Percentiles rank a stretch among this genome's conserved stretches.
Conservation (phyloP, 2,797 vertebrate species). For the Hippoglossus hippoglossus region DNA sequence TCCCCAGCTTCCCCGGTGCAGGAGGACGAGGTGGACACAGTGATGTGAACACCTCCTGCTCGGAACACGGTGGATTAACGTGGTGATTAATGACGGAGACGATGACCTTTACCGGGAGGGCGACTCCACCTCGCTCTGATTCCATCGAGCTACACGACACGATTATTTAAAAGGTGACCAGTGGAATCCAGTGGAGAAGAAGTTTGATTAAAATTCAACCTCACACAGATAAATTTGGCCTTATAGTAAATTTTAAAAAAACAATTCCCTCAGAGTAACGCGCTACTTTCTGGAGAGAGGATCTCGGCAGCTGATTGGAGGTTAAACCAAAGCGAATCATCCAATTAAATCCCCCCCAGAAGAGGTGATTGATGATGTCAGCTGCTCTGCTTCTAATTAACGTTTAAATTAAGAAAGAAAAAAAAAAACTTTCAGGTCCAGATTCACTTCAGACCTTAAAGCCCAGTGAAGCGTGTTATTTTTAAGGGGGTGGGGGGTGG, state of each 20-base stretch:
- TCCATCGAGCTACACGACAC: conserved; percentile 12
- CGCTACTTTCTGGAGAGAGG: neutral
- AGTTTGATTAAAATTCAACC: conserved; percentile 7
- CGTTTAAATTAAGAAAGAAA: conserved; percentile 72
- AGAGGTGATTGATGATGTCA: conserved; percentile 84
- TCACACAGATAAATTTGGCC: neutral
- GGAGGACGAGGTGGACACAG: conserved; percentile 21
- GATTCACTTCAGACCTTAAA: conserved; percentile 54
- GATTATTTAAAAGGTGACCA: neutral
- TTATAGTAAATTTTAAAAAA: neutral
- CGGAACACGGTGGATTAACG: conserved; percentile 44
- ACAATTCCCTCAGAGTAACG: too few relatives aligned
- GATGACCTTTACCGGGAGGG: conserved; percentile 53
- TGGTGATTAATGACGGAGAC: conserved; percentile 60
- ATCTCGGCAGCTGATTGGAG: conserved; percentile 37
- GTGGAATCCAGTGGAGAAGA: conserved; percentile 10
- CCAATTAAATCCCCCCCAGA: conserved; percentile 71
- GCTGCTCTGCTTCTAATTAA: conserved; percentile 84
- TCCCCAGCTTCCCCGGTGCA: conserved; percentile 16
- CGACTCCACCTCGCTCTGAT: conserved; percentile 46
- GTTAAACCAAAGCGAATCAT: conserved; percentile 59
- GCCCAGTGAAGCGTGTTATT: conserved; percentile 42
- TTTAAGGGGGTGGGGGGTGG: neutral
- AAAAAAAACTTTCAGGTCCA: conserved; percentile 59
- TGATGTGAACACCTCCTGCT: too few relatives aligned